A percentile compares a stretch with the other conserved stretches of the same genome.
phyloP scores from a whole-genome alignment of 2,888 invertebrate species.

The Gisinianus flammeolus region DNA sequence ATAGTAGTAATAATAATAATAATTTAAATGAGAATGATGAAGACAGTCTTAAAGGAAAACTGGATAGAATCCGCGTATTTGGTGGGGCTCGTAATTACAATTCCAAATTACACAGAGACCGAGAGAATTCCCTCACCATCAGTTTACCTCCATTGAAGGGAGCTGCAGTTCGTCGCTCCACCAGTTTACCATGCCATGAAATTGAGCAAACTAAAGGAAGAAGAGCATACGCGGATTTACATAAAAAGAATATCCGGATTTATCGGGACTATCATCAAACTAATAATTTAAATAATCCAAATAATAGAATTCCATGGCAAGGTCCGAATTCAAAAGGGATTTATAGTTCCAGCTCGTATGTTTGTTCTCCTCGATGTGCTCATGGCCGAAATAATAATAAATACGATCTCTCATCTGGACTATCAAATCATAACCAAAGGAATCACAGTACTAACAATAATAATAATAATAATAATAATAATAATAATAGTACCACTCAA shows the following conservation, averaged over 20 bases:
- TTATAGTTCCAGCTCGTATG: no score
- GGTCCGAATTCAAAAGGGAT: conserved; percentile 9
- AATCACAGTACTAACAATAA: no score
- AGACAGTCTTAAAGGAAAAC: not conserved
- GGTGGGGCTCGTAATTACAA: not conserved
- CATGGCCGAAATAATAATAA: no score
- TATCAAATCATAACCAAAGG: no score
- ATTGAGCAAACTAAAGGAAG: not conserved
- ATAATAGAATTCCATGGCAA: not conserved
- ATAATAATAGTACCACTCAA: not conserved
- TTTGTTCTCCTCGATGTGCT: no score
- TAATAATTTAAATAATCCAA: not conserved
- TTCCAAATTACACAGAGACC: not conserved
- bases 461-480: no score
- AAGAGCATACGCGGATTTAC: not conserved
- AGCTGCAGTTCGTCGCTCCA: not conserved
- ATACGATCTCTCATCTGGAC: no score
- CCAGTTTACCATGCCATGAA: not conserved
- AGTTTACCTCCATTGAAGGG: conserved; percentile 2
- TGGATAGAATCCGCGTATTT: not conserved
- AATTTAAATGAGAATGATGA: not conserved
- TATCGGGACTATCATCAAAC: not conserved
- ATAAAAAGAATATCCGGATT: not conserved
- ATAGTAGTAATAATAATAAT: not conserved
- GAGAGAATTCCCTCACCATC: not conserved